Conservation (phyloP, 2,113 vertebrate species). For the Terrapene triunguis region DNA sequence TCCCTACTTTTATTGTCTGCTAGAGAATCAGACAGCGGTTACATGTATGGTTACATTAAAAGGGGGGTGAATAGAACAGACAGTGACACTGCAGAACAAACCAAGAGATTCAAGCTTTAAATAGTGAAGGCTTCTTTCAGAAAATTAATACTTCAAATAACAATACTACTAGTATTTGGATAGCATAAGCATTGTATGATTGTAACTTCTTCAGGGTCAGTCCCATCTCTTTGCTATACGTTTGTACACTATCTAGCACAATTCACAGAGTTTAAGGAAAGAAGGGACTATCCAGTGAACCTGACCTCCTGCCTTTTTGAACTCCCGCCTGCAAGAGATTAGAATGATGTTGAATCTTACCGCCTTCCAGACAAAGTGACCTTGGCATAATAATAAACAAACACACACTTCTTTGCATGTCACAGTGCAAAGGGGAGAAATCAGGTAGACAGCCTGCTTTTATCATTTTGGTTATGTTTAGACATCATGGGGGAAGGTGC, state of each 20-base stretch:
- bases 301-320: neutral
- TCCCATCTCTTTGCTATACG: neutral
- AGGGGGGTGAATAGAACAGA: fast-evolving
- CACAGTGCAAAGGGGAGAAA: neutral
- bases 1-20: fast-evolving
- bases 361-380: neutral
- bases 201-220: neutral
- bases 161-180: fast-evolving
- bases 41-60: fast-evolving
- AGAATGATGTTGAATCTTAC: neutral
- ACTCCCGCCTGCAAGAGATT: neutral
- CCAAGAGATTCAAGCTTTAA: fast-evolving
- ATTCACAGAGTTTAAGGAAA: neutral
- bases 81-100: neutral
- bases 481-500: neutral
- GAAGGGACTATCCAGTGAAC: neutral
- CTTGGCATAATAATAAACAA: neutral
- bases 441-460: fast-evolving
- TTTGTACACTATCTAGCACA: fast-evolving
- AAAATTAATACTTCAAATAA: fast-evolving
- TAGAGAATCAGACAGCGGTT: fast-evolving
- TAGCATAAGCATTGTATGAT: neutral
- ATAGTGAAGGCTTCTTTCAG: fast-evolving
- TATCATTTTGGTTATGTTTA: neutral
- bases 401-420: neutral